Percentiles rank a stretch among this genome's conserved stretches.
These are phyloP conservation scores for Cheilosia variabilis DNA, from an alignment of 2,888 invertebrate species.

Conservation along the genomic window DNA sequence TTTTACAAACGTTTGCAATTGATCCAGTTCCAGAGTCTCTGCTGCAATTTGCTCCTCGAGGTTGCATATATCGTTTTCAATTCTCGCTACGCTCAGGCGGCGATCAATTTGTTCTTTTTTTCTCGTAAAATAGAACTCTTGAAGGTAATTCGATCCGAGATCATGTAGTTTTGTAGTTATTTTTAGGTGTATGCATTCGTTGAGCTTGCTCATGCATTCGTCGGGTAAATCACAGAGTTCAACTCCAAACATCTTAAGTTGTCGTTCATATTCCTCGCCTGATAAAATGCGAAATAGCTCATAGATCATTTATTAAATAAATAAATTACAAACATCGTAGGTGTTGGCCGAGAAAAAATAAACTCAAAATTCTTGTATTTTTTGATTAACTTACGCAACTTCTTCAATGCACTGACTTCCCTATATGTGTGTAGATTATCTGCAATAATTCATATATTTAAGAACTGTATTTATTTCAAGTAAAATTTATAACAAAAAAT, in stretches of 20 bases:
- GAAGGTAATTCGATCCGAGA: constrained; percentile 77
- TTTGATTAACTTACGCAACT: constrained; percentile 68
- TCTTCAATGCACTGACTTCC: constrained; percentile 77
- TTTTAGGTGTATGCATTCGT: constrained; percentile 79
- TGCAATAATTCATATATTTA: constrained; percentile 33
- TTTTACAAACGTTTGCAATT: constrained; percentile 78
- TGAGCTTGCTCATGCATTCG: constrained; percentile 77
- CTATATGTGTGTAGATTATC: constrained; percentile 78
- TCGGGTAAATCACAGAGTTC: constrained; percentile 80
- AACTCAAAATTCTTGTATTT: not conserved
- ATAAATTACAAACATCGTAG: not conserved
- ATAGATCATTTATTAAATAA: not conserved
- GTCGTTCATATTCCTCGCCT: constrained; percentile 80
- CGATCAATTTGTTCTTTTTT: constrained; percentile 79
- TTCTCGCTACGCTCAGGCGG: constrained; percentile 67
- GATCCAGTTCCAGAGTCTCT: constrained; percentile 76
- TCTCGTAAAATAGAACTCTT: constrained; percentile 79
- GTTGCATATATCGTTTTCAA: constrained; percentile 77
- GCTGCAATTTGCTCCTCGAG: constrained; percentile 77
- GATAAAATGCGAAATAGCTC: not conserved
- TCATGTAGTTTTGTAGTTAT: constrained; percentile 78
- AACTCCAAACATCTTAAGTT: constrained; percentile 78
- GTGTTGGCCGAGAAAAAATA: not conserved
- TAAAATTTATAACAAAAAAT: not conserved
- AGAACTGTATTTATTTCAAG: not conserved